Evolutionary conservation across 2,113 vertebrate species (phyloP), one percentile per base, ranked within the genome.

Genomic region (Eulemur rufifrons): DNA sequence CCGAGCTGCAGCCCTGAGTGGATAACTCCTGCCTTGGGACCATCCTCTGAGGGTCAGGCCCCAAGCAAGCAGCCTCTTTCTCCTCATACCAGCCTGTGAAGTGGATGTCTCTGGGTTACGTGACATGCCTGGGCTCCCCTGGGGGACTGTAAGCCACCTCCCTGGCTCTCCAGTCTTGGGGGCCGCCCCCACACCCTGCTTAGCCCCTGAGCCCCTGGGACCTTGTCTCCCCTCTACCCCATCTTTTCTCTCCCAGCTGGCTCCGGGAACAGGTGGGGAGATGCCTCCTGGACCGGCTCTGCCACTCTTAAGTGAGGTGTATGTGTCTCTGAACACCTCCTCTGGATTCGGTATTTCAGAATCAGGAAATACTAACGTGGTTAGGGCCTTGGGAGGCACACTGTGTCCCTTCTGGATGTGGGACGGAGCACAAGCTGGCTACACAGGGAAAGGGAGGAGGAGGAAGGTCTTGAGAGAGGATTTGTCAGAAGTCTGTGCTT

Each of bases 91-190:
- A 66, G 11, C 13, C 29, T 18, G 47, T 17, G 45, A 37, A 32
- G 56, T 68, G 39, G 18, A 32, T 68, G 59, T 32, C 32, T 20
- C 25, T 0, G 21, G 63, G 64, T 45, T n/a, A 50, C 25, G 34
- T 3, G 34, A 25, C 0, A 11, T 37, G 47, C 13, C 39, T 45
- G 0, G 2, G 0, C n/a, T 8, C 20, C 8, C 23, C 14, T 20
- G 0, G 6, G n/a, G n/a, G 15, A 61, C 10, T 9, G 14, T 0
- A 32, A 71, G 47, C 37, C 27, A n/a, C n/a, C 27, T 63, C 25
- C 18, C 52, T n/a, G 7, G 17, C 50, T 73, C 42, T 37, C 42
- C 14, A 37, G 25, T 23, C 15, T 66, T n/a, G 7, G 8, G 39
- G 27, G 37, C 3, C 0, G 10, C 25, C 10, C 25, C 61, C 61